Percentiles rank a stretch among this genome's conserved stretches.
These are phyloP conservation scores for Sebastiscus albofasciatus DNA, from an alignment of 2,797 vertebrate genomes.

Conservation along the genomic window DNA sequence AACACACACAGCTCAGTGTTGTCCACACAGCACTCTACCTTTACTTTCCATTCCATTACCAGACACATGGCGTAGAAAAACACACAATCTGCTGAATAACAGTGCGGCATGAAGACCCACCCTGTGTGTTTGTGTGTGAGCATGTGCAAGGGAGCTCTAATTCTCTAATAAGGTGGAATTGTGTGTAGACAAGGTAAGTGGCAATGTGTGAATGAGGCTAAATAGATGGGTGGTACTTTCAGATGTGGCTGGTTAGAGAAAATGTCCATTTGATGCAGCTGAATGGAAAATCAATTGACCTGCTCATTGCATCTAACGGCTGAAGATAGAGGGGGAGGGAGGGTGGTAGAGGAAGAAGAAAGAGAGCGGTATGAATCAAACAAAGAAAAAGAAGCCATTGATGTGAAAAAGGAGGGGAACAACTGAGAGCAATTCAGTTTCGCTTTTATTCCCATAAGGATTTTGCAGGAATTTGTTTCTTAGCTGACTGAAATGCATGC, in stretches of 20 bases:
- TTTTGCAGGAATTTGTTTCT: neutral
- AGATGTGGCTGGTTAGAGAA: conserved; percentile 31
- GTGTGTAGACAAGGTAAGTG: conserved; percentile 33
- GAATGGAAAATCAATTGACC: conserved; percentile 49
- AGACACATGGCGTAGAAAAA: conserved; percentile 65
- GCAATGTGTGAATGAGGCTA: conserved; percentile 30
- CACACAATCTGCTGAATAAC: conserved; percentile 61
- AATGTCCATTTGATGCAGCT: conserved; percentile 33
- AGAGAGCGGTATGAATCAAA: neutral
- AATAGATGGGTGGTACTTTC: conserved; percentile 31
- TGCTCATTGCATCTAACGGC: conserved; percentile 24
- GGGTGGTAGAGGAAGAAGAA: neutral
- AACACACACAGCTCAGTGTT: conserved; percentile 60
- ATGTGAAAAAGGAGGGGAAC: neutral
- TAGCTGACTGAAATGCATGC: neutral
- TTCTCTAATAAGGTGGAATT: conserved; percentile 45
- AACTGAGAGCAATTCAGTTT: no score
- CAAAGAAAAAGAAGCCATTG: neutral
- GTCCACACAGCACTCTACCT: conserved; percentile 60
- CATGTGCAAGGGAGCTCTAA: conserved; percentile 16
- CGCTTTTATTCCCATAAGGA: neutral
- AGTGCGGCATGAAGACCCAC: conserved; percentile 35
- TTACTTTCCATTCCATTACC: conserved; percentile 80
- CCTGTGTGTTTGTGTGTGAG: conserved; percentile 29
- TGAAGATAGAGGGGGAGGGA: neutral